A percentile compares a stretch with the other conserved stretches of the same genome.
Conservation (phyloP, 2,113 vertebrate genomes). For the Ploceus nigricollis region DNA sequence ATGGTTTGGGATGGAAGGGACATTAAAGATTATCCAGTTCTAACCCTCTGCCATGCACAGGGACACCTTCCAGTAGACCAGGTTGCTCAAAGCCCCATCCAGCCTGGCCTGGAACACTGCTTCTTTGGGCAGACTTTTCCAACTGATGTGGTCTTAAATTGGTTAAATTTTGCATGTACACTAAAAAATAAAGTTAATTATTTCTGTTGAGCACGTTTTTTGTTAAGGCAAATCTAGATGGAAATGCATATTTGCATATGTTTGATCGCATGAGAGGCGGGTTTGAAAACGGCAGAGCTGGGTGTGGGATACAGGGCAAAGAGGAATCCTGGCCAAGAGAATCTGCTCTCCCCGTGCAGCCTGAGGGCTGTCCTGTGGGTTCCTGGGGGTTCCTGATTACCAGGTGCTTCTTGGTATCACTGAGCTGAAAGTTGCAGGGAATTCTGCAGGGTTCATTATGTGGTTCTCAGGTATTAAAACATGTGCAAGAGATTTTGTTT, state of each 20-base stretch:
- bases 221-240: neutral
- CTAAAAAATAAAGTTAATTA: neutral
- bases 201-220: neutral
- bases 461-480: fast-evolving
- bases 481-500: fast-evolving
- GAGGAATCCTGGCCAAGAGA: neutral
- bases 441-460: fast-evolving
- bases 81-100: neutral
- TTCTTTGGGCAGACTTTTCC: neutral
- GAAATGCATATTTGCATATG: neutral
- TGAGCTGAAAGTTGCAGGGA: neutral
- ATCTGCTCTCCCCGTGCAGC: neutral
- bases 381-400: fast-evolving
- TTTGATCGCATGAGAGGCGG: fast-evolving
- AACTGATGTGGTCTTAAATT: neutral
- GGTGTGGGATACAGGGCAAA: neutral
- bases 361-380: fast-evolving
- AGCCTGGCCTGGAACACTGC: neutral
- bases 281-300: neutral
- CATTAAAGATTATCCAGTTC: neutral
- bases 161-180: neutral
- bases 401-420: neutral
- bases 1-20: neutral
- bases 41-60: fast-evolving
- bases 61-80: neutral